A percentile compares a stretch with the other conserved stretches of the same genome.
phyloP scores from a whole-genome alignment of 64 coral and sea anemone species.

The Anthopleura sola region DNA sequence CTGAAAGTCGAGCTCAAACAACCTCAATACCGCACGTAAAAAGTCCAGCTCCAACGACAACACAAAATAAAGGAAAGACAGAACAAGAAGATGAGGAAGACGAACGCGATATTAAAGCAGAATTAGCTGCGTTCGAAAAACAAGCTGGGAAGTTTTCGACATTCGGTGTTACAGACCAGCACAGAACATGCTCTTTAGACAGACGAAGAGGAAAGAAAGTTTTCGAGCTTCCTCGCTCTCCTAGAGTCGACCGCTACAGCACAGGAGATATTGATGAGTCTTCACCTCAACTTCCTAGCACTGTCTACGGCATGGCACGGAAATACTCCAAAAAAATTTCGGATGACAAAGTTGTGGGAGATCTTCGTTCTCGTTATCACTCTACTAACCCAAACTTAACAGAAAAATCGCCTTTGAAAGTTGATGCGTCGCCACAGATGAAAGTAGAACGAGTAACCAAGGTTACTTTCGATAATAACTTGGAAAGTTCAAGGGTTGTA shows the following conservation, averaged over 20 bases:
- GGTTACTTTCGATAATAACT: slow-evolving; percentile 40
- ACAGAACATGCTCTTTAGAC: slow-evolving; percentile 16
- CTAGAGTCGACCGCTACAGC: not conserved
- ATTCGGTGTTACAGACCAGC: not conserved
- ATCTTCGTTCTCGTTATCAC: slow-evolving; percentile 28
- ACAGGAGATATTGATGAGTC: not conserved
- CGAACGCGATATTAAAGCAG: slow-evolving; percentile 21
- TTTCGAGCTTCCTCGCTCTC: slow-evolving; percentile 1
- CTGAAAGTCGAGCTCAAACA: not conserved
- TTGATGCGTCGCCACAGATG: slow-evolving; percentile 46
- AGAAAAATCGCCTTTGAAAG: not conserved
- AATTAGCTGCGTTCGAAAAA: slow-evolving; percentile 5
- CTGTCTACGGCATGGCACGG: slow-evolving; percentile 72
- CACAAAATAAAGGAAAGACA: not conserved
- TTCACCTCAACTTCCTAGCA: slow-evolving; percentile 2
- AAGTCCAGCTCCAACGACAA: not conserved
- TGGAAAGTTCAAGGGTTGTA: slow-evolving; percentile 39
- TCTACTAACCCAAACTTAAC: not conserved
- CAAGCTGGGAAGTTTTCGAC: not conserved
- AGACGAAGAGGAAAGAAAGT: slow-evolving; percentile 10
- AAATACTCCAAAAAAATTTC: slow-evolving; percentile 61
- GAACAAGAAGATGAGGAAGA: not conserved
- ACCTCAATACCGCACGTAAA: not conserved
- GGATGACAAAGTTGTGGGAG: slow-evolving; percentile 27
- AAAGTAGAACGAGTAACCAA: slow-evolving; percentile 51